These are phyloP conservation scores for Mormyrops boulengeri DNA, from an alignment of 2,797 vertebrate species.

Conservation along the genomic window DNA sequence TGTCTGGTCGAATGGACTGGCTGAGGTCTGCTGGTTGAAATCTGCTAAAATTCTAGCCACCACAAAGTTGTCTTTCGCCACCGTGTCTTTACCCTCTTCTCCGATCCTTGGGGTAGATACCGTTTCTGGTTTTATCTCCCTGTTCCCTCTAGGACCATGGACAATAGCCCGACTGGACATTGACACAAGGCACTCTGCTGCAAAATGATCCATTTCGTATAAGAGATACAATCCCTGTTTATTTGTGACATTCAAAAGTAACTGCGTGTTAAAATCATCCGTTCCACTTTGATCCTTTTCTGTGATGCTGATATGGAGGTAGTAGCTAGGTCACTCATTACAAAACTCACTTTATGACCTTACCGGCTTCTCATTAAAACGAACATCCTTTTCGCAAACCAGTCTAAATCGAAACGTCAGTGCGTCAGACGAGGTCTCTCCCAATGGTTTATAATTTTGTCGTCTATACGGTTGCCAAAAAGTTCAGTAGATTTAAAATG, in stretches of 20 bases:
- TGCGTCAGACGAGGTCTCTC: slow-evolving; percentile 27
- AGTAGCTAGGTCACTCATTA: slow-evolving; percentile 56
- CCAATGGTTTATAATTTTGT: slow-evolving; percentile 47
- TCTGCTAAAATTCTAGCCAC: slow-evolving; percentile 94
- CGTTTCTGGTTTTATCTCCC: slow-evolving; percentile 65
- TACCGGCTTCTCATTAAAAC: slow-evolving; percentile 65
- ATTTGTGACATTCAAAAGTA: slow-evolving; percentile 58
- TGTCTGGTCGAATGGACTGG: slow-evolving; percentile 62
- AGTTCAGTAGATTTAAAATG: slow-evolving; percentile 49
- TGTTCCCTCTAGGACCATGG: slow-evolving; percentile 72
- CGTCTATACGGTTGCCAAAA: slow-evolving; percentile 47
- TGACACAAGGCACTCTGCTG: slow-evolving; percentile 98
- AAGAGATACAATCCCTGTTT: slow-evolving; percentile 43
- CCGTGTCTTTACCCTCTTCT: slow-evolving; percentile 72
- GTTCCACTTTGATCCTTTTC: slow-evolving; percentile 65
- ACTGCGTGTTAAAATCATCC: slow-evolving; percentile 48
- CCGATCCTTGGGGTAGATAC: slow-evolving; percentile 57
- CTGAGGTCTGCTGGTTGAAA: slow-evolving; percentile 88
- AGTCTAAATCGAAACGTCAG: slow-evolving; percentile 45
- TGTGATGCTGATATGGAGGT: slow-evolving; percentile 56
- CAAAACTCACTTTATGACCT: slow-evolving; percentile 62
- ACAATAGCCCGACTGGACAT: slow-evolving; percentile 94
- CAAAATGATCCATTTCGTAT: slow-evolving; percentile 93
- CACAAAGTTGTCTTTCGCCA: slow-evolving; percentile 84
- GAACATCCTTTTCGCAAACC: slow-evolving; percentile 63